Conservation (phyloP, 2,113 vertebrate species). For the Xerus inauris region DNA sequence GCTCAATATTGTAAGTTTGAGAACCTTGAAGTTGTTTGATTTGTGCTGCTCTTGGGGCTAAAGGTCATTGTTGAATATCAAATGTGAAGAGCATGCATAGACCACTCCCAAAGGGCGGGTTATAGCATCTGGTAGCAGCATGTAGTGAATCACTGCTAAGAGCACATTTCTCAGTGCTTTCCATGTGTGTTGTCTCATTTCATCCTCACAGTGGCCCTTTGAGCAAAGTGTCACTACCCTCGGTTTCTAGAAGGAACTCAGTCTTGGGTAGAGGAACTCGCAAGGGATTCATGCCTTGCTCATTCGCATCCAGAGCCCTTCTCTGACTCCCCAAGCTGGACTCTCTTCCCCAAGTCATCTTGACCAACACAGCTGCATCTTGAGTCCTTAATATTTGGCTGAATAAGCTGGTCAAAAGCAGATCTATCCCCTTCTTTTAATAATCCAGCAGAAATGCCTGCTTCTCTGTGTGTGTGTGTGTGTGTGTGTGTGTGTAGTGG, state of each 20-base stretch:
- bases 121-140: not conserved
- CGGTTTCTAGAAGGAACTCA: not conserved
- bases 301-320: not conserved
- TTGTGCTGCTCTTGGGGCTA: not conserved
- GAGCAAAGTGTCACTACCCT: not conserved
- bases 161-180: not conserved
- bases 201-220: not conserved
- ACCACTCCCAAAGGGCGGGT: not conserved
- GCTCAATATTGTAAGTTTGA: not conserved
- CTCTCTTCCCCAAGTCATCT: not conserved
- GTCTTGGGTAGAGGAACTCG: not conserved
- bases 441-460: not conserved
- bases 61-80: not conserved
- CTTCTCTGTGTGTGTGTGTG: not conserved
- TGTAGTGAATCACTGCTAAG: rapidly evolving
- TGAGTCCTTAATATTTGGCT: not conserved
- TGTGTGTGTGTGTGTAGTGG: not conserved
- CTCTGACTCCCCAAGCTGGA: not conserved
- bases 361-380: not conserved
- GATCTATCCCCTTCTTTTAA: not conserved
- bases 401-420: not conserved
- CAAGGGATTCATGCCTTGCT: not conserved
- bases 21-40: not conserved
- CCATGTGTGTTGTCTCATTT: not conserved
- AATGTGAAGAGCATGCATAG: not conserved